Conservation (phyloP, 2,113 vertebrate genomes). For the Equus quagga region DNA sequence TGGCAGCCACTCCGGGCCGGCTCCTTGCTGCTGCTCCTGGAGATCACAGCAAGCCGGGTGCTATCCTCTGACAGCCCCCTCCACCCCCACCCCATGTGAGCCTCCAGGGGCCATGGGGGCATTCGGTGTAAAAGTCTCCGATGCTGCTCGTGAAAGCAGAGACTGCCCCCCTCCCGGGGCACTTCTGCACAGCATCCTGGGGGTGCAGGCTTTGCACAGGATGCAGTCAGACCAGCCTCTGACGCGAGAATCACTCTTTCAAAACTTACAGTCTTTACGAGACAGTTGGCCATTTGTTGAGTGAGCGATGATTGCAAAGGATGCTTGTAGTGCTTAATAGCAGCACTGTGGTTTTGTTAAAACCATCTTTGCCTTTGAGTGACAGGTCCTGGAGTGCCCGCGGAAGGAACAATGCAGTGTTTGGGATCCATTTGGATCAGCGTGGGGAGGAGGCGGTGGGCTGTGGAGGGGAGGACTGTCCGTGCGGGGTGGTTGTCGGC, state of each 20-base stretch:
- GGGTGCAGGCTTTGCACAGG: neutral
- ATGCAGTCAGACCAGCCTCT: neutral
- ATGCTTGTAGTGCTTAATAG: neutral
- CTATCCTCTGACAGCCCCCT: accelerated
- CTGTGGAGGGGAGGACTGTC: too few species aligned
- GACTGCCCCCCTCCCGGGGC: too few species aligned
- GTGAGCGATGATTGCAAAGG: neutral
- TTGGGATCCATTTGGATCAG: neutral
- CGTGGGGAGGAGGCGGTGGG: neutral
- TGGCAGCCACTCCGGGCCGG: neutral
- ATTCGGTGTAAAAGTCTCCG: neutral
- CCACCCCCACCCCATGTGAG: neutral
- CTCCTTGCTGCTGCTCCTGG: neutral
- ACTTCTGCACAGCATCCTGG: neutral
- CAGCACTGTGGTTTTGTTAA: neutral
- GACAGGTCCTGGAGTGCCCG: accelerated
- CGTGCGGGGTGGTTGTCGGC: neutral
- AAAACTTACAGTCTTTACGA: neutral
- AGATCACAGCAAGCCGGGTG: neutral
- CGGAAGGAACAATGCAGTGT: neutral
- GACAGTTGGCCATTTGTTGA: neutral
- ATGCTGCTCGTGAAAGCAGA: neutral
- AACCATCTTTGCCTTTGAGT: neutral
- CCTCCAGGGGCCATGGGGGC: neutral
- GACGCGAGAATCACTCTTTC: neutral